A percentile compares a stretch with the other conserved stretches of the same genome.
These are phyloP conservation scores for Parotocinclus haroldoi DNA, from an alignment of 2,797 vertebrate genomes.

Conservation along the genomic window DNA sequence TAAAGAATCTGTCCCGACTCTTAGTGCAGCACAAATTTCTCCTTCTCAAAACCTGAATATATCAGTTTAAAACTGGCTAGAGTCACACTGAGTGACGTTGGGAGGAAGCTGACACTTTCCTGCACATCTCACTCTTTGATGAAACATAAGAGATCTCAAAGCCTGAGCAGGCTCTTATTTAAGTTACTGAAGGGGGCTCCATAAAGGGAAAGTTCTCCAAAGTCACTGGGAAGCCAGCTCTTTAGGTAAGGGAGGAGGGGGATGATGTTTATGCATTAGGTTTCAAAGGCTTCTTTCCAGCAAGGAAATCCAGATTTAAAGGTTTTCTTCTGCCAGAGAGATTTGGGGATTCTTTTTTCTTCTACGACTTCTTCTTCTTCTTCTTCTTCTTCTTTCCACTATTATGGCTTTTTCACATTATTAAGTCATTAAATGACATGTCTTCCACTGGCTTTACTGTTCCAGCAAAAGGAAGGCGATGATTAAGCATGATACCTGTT, in stretches of 20 bases:
- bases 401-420: conserved; percentile 26
- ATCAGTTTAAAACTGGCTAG: background rate
- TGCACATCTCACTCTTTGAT: conserved; percentile 62
- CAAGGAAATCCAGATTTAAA: conserved; percentile 68
- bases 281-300: conserved; percentile 65
- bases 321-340: conserved; percentile 62
- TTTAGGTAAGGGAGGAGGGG: conserved; percentile 30
- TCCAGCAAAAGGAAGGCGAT: conserved; percentile 48
- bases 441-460: conserved; percentile 54
- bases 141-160: conserved; percentile 66
- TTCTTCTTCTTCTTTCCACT: conserved; percentile 17
- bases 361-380: conserved; percentile 24
- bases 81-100: conserved; percentile 2
- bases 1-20: background rate
- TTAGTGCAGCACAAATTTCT: background rate
- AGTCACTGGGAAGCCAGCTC: conserved; percentile 59
- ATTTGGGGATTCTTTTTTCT: conserved; percentile 55
- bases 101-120: conserved; percentile 45
- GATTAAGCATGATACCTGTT: conserved; percentile 41
- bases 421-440: conserved; percentile 56
- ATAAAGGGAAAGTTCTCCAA: conserved; percentile 63
- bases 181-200: conserved; percentile 58
- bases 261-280: conserved; percentile 73
- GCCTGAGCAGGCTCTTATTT: conserved; percentile 60
- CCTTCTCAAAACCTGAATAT: background rate